Evolutionary conservation across 2,888 invertebrate species (phyloP).

Genomic region (Orchesella flavescens): DNA sequence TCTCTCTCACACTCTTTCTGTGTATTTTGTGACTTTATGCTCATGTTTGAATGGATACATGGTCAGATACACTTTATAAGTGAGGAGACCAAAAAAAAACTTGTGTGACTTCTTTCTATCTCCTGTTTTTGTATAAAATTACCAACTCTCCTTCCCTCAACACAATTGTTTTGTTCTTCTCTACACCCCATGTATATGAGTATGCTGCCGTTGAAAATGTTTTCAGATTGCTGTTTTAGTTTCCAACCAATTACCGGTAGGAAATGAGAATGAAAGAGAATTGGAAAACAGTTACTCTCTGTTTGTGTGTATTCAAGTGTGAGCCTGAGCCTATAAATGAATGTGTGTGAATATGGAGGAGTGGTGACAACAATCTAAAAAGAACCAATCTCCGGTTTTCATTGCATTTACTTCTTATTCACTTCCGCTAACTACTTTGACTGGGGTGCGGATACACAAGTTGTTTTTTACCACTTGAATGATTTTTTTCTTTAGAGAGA

Average conservation of each 20-base stretch:
- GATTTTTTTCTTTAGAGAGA: neutral
- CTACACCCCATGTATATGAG: neutral
- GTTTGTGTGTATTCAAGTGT: too few species aligned
- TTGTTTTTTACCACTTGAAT: neutral
- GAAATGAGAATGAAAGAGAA: slow-evolving; percentile 51
- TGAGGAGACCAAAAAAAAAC: too few species aligned
- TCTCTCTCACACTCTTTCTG: too few species aligned
- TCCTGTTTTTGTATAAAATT: too few species aligned
- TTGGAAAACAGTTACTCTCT: neutral
- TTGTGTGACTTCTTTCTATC: too few species aligned
- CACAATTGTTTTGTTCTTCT: neutral
- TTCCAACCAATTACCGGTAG: slow-evolving; percentile 61
- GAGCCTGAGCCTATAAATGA: neutral
- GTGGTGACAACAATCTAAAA: slow-evolving; percentile 36
- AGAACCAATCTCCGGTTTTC: slow-evolving; percentile 61
- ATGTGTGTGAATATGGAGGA: neutral
- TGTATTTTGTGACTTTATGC: too few species aligned
- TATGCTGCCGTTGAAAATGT: neutral
- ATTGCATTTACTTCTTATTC: slow-evolving; percentile 56
- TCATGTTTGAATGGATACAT: too few species aligned
- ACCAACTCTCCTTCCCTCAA: too few species aligned
- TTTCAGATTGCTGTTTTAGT: slow-evolving; percentile 48
- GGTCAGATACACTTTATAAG: too few species aligned
- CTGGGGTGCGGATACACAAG: neutral
- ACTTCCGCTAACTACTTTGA: slow-evolving; percentile 4